Evolutionary conservation across 2,888 invertebrate species (phyloP).

Genomic region (Anoplius nigerrimus): DNA sequence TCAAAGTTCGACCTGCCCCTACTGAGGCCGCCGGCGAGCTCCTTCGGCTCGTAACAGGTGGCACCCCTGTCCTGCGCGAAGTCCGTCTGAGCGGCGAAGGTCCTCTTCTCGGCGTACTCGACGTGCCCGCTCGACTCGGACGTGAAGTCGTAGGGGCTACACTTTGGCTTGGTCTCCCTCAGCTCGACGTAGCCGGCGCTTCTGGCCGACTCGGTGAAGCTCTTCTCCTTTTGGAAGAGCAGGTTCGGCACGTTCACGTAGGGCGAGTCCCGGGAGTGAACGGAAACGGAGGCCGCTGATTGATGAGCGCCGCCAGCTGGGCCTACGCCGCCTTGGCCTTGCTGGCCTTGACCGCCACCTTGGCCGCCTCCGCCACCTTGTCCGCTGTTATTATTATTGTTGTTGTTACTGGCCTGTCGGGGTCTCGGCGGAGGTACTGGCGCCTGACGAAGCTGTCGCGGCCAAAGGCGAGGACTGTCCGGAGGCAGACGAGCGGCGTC

Average conservation of each 20-base stretch:
- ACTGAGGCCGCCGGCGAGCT: conserved; percentile 18
- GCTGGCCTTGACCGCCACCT: conserved; percentile 63
- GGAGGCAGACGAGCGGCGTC: conserved; percentile 75
- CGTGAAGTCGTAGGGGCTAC: conserved; percentile 68
- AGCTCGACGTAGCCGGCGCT: conserved; percentile 69
- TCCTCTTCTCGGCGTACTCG: conserved; percentile 66
- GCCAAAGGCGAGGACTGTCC: conserved; percentile 84
- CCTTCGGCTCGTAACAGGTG: conserved; percentile 55
- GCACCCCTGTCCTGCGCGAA: conserved; percentile 36
- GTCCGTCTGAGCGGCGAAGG: conserved; percentile 59
- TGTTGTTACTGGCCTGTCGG: conserved; percentile 58
- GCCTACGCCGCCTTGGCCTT: conserved; percentile 71
- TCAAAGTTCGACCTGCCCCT: conserved; percentile 57
- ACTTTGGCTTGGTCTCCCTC: conserved; percentile 62
- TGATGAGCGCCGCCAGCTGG: conserved; percentile 51
- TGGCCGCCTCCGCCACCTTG: conserved; percentile 62
- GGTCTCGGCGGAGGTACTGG: conserved; percentile 74
- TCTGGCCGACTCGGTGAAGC: conserved; percentile 63
- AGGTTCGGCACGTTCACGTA: conserved; percentile 70
- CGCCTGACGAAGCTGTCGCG: conserved; percentile 75
- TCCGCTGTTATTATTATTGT: conserved; percentile 53
- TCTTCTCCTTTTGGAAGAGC: conserved; percentile 68
- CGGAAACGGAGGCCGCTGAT: conserved; percentile 66
- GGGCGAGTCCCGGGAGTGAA: conserved; percentile 65
- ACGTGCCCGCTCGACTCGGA: conserved; percentile 72